phyloP scores from a whole-genome alignment of 2,888 invertebrate species.

The Apoda limacodes region DNA sequence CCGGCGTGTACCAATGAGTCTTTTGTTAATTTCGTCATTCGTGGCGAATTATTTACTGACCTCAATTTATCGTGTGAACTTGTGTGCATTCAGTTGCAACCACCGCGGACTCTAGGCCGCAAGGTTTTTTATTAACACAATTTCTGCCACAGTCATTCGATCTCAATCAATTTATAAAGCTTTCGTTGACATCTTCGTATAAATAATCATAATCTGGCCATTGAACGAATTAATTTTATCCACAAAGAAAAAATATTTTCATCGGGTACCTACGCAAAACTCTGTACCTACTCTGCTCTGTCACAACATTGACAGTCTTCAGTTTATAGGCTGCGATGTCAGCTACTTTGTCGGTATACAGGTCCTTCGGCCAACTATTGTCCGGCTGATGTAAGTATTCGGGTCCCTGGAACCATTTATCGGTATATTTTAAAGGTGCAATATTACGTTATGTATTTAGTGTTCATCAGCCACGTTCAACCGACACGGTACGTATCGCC shows the following conservation, averaged over 20 bases:
- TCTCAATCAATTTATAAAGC: no score
- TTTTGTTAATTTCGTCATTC: no score
- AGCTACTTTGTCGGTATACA: background rate
- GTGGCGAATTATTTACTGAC: no score
- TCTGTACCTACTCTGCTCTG: background rate
- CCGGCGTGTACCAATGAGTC: no score
- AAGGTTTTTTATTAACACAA: no score
- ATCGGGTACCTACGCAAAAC: conserved; percentile 12
- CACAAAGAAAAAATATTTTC: conserved; percentile 12
- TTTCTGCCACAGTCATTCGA: no score
- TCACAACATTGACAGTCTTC: conserved; percentile 2
- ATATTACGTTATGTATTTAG: conserved; percentile 16
- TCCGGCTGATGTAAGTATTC: conserved; percentile 9
- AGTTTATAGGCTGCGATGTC: conserved; percentile 5
- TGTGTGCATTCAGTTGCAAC: no score
- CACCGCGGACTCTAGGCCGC: no score
- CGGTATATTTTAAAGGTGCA: conserved; percentile 2
- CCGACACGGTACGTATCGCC: conserved; percentile 20
- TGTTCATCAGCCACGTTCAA: conserved; percentile 20
- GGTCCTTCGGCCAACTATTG: conserved; percentile 10
- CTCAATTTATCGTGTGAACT: no score
- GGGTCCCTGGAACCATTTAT: conserved; percentile 15
- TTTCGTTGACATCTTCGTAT: conserved; percentile 9
- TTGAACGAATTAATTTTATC: conserved; percentile 9
- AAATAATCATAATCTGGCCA: conserved; percentile 13